Base-by-base conservation (phyloP, 1,140 invertebrate genomes). In the Pissodes strobi region DNA sequence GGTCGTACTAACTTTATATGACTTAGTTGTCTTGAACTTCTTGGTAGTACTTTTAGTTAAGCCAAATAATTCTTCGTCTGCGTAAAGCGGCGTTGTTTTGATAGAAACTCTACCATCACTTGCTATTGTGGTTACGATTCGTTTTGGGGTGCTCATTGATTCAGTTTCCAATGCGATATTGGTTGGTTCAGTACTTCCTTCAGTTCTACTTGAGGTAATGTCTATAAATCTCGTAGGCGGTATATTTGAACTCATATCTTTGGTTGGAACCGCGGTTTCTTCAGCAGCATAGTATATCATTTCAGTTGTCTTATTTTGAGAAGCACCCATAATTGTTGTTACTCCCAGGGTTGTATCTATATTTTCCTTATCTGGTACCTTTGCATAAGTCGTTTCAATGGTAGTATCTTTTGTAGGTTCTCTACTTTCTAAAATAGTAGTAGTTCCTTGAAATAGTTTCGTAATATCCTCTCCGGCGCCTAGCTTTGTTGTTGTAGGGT, bases 101-200 rank as follows among this genome's bases (percentile, higher is more conserved):
- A 63, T 25, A 18, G 60, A 53, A 27, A 63, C 49, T n/a, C 10
- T 53, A 17, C 49, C 60, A 23, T 63, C 60, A 12, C 19, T n/a
- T 5, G 5, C 15, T 43, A 43, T 59, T 1, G 55, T 66, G 1
- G 64, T 37, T 15, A 53, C 12, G 37, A 48, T 66, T 25, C 19
- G 45, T 58, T 58, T 51, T 23, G 55, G 53, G 1, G 34, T 38
- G 9, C 23, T 52, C n/a, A 5, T 6, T 41, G 17, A n/a, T 25
- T 25, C 9, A 39, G n/a, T 34, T 45, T 27, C 17, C 12, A 25
- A 6, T 15, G 10, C n/a, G 25, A 9, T 37, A 30, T 34, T 10
- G 10, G 19, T 23, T 12, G 23, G 19, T 25, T 34, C 10, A 27
- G 55, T 46, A 22, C 37, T 56, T 18, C 39, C 19, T 3, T 39